A percentile compares a stretch with the other conserved stretches of the same genome.
Conservation (phyloP, 2,113 vertebrate species). For the Osmerus eperlanus region DNA sequence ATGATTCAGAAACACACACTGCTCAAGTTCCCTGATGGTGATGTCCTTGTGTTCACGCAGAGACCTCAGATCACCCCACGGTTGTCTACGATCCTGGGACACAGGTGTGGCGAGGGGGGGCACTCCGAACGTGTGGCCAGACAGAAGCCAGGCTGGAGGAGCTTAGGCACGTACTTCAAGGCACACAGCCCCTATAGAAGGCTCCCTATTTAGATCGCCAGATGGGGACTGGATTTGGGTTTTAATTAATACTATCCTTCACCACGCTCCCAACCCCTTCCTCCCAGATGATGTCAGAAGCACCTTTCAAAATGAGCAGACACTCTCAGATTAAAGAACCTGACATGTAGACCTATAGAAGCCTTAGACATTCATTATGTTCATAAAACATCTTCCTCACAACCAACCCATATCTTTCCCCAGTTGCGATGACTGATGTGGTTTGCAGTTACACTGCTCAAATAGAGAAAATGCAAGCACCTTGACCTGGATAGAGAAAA, state of each 20-base stretch:
- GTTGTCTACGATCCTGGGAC: constrained; percentile 30
- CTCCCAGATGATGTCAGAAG: neutral
- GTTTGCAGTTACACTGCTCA: too few relatives aligned
- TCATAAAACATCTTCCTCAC: too few relatives aligned
- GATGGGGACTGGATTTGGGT: constrained; percentile 67
- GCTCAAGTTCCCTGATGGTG: neutral
- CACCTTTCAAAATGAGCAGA: neutral
- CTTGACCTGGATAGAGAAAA: too few relatives aligned
- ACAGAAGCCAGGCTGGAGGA: constrained; percentile 46
- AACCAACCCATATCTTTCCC: too few relatives aligned
- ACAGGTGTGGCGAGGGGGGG: constrained; percentile 57
- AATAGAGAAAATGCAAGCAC: too few relatives aligned
- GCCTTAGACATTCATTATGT: too few relatives aligned
- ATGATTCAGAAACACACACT: too few relatives aligned
- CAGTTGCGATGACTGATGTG: too few relatives aligned
- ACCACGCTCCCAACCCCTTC: constrained; percentile 32
- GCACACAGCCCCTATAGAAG: constrained; percentile 35
- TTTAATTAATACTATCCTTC: constrained; percentile 66
- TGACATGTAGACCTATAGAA: neutral
- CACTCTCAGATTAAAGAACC: constrained; percentile 13
- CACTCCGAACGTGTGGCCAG: constrained; percentile 44
- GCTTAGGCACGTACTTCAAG: constrained; percentile 61
- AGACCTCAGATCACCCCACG: neutral
- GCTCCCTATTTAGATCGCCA: constrained; percentile 64
- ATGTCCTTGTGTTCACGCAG: neutral